Base-by-base conservation (phyloP, 2,888 invertebrate genomes). In the Melanostoma scalare region DNA sequence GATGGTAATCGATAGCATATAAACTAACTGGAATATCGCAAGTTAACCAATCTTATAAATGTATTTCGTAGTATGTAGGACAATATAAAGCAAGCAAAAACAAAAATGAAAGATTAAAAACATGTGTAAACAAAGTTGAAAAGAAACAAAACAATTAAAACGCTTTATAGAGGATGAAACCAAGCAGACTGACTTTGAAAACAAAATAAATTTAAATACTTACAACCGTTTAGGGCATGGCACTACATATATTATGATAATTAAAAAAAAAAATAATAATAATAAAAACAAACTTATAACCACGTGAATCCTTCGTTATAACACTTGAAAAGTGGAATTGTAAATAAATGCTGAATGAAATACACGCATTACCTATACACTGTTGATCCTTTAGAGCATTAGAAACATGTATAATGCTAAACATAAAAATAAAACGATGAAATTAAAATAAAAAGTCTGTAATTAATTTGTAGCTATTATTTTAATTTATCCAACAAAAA, bases 111-210 rank as follows among this genome's bases (percentile, higher is more conserved):
- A 74, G 6, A 55, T 67, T 56, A 42, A 35, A 52, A 52, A 44
- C 36, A 46, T 9, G 42, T 5, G n/a, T 9, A 40, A 42, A 42
- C 3, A 33, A 52, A 53, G n/a, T 3, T 5, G 2, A 67, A 69
- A 58, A 42, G 10, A 10, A 50, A 55, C 20, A 6, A 56, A 42
- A 55, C 10, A 63, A 35, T 44, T 42, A 56, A 46, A 63, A 63
- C 75, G 67, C 67, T 74, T 74, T 67, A 53, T 56, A 69, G 65
- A 75, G 71, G 65, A 80, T 75, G 82, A 58, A 82, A 73, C 63
- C 38, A 73, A 77, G 78, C 82, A 82, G 82, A 82, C 78, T 82
- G 82, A 82, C 67, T 69, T 73, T 69, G 38, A 63, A 65, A 67
- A 63, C 10, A 55, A 68, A 40, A 50, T 35, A 72, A 56, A 38